phyloP scores from a whole-genome alignment of 2,888 invertebrate genomes.

The Oxytorus armatus region DNA sequence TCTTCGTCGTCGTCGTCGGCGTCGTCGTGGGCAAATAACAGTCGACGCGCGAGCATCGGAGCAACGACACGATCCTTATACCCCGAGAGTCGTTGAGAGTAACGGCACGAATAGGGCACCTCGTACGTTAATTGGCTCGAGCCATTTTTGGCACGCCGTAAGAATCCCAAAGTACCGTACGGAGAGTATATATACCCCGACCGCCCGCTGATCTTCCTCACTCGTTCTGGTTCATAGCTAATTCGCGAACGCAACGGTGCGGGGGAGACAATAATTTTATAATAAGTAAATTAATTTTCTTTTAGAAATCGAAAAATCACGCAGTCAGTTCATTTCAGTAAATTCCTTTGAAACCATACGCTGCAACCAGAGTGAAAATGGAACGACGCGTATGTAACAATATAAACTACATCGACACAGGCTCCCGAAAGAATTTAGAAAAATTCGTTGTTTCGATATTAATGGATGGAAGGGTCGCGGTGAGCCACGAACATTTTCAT shows the following conservation, averaged over 20 bases:
- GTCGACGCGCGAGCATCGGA: conserved; percentile 47
- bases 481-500: no score
- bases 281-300: no score
- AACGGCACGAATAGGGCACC: conserved; percentile 71
- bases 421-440: no score
- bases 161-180: conserved; percentile 64
- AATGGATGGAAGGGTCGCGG: no score
- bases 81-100: conserved; percentile 68
- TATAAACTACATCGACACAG: no score
- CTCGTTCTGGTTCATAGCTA: conserved; percentile 48
- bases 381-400: no score
- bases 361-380: no score
- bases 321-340: no score
- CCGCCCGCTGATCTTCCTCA: conserved; percentile 21
- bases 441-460: no score
- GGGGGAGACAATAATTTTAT: no score
- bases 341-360: no score
- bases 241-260: not conserved
- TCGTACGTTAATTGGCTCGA: conserved; percentile 73
- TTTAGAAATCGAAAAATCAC: no score
- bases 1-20: conserved; percentile 37
- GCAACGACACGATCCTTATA: conserved; percentile 66
- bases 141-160: conserved; percentile 70
- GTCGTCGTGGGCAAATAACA: conserved; percentile 56
- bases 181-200: conserved; percentile 10